These are phyloP conservation scores for Cyphomyrus plagiostoma DNA, from an alignment of 2,113 vertebrate genomes.

Conservation along the genomic window DNA sequence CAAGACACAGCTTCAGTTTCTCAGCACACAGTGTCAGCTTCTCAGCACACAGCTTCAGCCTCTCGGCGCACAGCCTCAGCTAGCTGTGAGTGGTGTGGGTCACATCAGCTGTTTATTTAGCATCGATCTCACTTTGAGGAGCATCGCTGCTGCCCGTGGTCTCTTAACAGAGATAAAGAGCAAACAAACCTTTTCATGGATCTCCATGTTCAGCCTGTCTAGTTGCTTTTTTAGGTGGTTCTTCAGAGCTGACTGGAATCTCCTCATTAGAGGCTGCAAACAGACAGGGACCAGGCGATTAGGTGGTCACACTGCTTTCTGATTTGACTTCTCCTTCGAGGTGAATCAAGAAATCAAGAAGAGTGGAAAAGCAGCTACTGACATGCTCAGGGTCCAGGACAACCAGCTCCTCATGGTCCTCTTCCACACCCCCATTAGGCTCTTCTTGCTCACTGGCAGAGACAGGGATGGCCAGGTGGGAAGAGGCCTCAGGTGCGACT, in stretches of 20 bases:
- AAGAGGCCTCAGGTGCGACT: neutral
- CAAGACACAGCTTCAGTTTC: neutral
- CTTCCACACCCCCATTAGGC: neutral
- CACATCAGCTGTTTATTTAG: neutral
- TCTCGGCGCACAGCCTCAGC: neutral
- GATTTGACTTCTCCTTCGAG: no score
- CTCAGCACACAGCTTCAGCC: neutral
- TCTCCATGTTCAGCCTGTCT: slow-evolving; percentile 12
- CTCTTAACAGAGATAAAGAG: neutral
- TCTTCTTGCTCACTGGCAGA: neutral
- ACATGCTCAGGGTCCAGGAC: slow-evolving; percentile 23
- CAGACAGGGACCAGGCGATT: neutral
- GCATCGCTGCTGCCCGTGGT: neutral
- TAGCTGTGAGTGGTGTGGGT: neutral
- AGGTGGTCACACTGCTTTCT: neutral
- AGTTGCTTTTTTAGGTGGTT: slow-evolving; percentile 17
- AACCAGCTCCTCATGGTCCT: neutral
- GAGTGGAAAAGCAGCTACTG: neutral
- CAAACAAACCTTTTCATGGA: slow-evolving; percentile 8
- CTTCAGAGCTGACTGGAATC: slow-evolving; percentile 19
- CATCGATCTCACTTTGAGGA: neutral
- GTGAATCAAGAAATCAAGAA: neutral
- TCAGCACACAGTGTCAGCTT: neutral
- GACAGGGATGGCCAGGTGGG: neutral
- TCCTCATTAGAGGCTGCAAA: slow-evolving; percentile 17